Evolutionary conservation across 2,888 invertebrate species (phyloP), one percentile per base, ranked within the genome.

Genomic region (Tyria jacobaeae): DNA sequence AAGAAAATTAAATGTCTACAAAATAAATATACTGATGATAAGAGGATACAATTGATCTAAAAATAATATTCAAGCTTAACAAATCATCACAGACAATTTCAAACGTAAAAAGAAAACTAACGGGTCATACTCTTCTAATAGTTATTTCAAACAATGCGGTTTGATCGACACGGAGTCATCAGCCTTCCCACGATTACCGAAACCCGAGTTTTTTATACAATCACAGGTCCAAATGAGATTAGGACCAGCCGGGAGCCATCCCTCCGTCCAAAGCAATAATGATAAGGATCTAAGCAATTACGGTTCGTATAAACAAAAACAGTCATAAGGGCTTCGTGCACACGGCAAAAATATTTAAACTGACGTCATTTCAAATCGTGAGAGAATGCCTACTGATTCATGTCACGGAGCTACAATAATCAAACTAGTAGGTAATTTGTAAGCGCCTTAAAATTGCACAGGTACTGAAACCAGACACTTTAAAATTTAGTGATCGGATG

Each of bases 201-300:
- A 58, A 65, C 68, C 71, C 73, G 66, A 78, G 68, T 78, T 78
- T 81, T 77, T 78, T 79, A 83, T 84, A 83, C 80, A 79, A 75
- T 77, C 73, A 72, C 83, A 87, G 85, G 75, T 80, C 79, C 73
- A 75, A 74, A 70, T 64, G 72, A 79, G 79, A 81, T 79, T 79
- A 80, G 80, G 79, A 81, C 80, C 83, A 66, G 89, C 90, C 90
- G 86, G 89, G 88, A 91, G 91, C 87, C 79, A 89, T 86, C 89
- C 84, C 75, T 84, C 83, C 78, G 79, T 79, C 78, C 75, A 73
- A 78, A 81, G 84, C 83, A 82, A 83, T 91, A 90, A 92, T 91
- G 89, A 92, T 91, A 90, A 87, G 86, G 85, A 91, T 90, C 89
- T 86, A 76, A 82, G 86, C 84, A 89, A 92, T 91, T 90, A 90